Base-by-base conservation (phyloP, 2,888 invertebrate genomes). In the Macrophya annulata region DNA sequence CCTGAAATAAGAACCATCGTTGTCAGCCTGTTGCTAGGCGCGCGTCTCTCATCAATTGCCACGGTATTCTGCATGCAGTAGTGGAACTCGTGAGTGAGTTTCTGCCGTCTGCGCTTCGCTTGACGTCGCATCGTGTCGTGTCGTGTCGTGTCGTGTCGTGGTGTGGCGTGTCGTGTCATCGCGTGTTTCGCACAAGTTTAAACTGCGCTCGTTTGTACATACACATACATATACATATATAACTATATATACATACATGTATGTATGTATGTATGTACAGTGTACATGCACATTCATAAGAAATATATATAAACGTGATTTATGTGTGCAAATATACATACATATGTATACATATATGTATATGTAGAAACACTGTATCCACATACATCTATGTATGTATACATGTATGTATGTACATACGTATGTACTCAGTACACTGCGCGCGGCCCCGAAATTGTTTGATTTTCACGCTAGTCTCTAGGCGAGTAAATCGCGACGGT, bases 21-120 rank as follows among this genome's bases (percentile, higher is more conserved):
- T 40, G 81, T 81, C 81, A 87, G 91, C 91, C 91, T 91, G 91
- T 91, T 91, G 91, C 91, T 90, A 91, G 89, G 91, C 90, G 88
- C 37, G 21, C 10, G 79, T 40, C 62, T 59, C 89, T 87, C 89
- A 89, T 88, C 90, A 89, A 89, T 86, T 88, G 88, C 87, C 88
- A 82, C 65, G 21, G 85, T 85, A 31, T 62, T 48, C 72, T 85
- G 65, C 65, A 43, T 85, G 85, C 85, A 85, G 48, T 51, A n/a
- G 71, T 15, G 45, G n/a, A 74, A 4, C 12, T 21, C 21, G 62
- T 10, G 4, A 71, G 40, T 45, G 45, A 71, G 72, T 74, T 68
- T 68, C 37, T 68, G 37, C 68, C 4, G 37, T 37, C 68, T 68
- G 68, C 4, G 37, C 68, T 68, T 62, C 25, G 37, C 15, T 68